Conservation (phyloP, 2,888 invertebrate genomes). For the Cantharis rustica region DNA sequence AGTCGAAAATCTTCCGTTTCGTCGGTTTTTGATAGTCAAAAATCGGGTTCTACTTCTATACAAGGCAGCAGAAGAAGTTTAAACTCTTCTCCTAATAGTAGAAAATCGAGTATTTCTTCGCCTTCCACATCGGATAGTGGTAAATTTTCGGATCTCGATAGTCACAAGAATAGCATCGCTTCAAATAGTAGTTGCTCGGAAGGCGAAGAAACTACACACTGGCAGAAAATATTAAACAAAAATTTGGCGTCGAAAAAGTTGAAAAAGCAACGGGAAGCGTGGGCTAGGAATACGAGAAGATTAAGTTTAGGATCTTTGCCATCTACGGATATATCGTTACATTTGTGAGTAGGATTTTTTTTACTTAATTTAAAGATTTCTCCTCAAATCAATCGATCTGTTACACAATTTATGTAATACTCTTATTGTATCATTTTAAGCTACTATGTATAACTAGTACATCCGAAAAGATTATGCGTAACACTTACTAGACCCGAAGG, state of each 20-base stretch:
- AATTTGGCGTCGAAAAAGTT: slow-evolving; percentile 49
- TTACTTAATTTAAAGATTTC: background rate
- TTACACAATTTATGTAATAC: background rate
- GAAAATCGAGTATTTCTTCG: slow-evolving; percentile 32
- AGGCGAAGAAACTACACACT: slow-evolving; percentile 51
- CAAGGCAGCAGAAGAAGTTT: slow-evolving; percentile 21
- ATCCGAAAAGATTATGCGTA: background rate
- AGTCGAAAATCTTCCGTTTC: slow-evolving; percentile 26
- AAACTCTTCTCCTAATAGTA: slow-evolving; percentile 20
- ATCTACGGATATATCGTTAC: slow-evolving; percentile 27
- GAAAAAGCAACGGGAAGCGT: slow-evolving; percentile 55
- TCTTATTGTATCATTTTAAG: background rate
- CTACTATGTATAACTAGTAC: no score
- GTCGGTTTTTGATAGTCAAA: slow-evolving; percentile 39
- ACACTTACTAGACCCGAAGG: no score
- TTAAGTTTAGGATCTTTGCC: slow-evolving; percentile 49
- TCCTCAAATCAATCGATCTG: background rate
- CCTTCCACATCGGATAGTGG: slow-evolving; percentile 49
- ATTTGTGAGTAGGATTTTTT: slow-evolving; percentile 30
- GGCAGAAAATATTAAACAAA: slow-evolving; percentile 49
- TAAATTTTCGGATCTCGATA: slow-evolving; percentile 44
- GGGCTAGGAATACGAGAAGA: slow-evolving; percentile 54
- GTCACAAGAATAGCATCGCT: slow-evolving; percentile 53
- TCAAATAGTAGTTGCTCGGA: slow-evolving; percentile 55
- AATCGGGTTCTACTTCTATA: slow-evolving; percentile 38